Evolutionary conservation across 1,140 invertebrate species (phyloP).

Genomic region (Ceratina calcarata): DNA sequence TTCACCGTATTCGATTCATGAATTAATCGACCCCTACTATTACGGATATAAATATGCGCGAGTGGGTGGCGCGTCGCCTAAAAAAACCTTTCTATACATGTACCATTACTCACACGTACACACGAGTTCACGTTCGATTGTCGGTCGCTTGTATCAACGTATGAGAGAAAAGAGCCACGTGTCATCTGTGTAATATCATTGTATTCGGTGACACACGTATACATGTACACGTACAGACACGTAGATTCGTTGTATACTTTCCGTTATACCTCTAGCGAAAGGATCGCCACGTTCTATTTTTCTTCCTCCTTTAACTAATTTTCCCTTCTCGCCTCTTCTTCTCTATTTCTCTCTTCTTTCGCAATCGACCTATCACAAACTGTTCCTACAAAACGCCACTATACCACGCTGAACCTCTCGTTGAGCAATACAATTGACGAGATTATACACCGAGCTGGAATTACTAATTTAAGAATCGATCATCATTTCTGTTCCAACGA

Average conservation of each 20-base stretch:
- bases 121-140: conserved; percentile 43
- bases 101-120: conserved; percentile 26
- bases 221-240: background rate
- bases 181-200: conserved; percentile 38
- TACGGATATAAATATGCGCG: conserved; percentile 29
- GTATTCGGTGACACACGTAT: conserved; percentile 17
- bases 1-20: conserved; percentile 25
- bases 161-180: conserved; percentile 29
- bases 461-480: too few species aligned
- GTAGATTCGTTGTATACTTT: conserved; percentile 19
- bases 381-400: conserved; percentile 42
- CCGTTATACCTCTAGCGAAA: conserved; percentile 24
- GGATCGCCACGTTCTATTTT: background rate
- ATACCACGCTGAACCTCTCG: conserved; percentile 30
- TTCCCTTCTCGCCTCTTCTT: background rate
- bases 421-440: conserved; percentile 9
- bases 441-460: too few species aligned
- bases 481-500: background rate
- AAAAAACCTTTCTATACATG: background rate
- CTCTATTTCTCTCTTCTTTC: background rate
- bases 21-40: conserved; percentile 50
- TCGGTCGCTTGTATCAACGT: conserved; percentile 54
- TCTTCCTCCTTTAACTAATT: background rate
- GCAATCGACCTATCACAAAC: conserved; percentile 27
- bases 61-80: conserved; percentile 46